phyloP scores from a whole-genome alignment of 2,113 vertebrate species.

The Tichodroma muraria region DNA sequence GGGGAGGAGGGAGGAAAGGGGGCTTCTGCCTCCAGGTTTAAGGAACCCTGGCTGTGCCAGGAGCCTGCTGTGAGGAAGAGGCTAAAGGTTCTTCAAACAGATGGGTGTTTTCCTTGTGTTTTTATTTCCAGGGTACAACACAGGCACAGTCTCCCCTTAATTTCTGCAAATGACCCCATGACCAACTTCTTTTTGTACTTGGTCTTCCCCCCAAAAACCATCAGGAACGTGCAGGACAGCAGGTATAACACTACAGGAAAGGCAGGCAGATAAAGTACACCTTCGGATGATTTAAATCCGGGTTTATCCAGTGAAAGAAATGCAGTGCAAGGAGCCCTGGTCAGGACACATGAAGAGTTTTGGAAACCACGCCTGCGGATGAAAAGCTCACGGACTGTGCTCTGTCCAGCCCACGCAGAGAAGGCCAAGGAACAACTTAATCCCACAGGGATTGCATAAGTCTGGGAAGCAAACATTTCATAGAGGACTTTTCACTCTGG shows the following conservation, averaged over 20 bases:
- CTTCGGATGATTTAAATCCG: accelerated
- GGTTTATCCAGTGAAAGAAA: neutral
- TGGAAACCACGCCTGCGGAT: neutral
- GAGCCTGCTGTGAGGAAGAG: neutral
- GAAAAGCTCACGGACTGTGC: neutral
- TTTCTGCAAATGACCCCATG: neutral
- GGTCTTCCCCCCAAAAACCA: no score
- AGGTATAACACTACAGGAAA: neutral
- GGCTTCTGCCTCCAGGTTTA: neutral
- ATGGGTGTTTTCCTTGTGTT: accelerated
- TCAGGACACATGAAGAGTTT: neutral
- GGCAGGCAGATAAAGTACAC: accelerated
- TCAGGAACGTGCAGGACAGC: neutral
- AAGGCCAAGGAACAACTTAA: neutral
- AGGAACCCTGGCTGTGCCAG: neutral
- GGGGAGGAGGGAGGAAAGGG: neutral
- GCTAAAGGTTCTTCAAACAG: neutral
- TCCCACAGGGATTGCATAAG: neutral
- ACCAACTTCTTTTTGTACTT: neutral
- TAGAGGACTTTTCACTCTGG: neutral
- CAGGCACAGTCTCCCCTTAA: neutral
- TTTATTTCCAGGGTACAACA: neutral
- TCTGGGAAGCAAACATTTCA: neutral
- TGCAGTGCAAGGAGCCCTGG: accelerated
- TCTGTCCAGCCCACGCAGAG: neutral